Evolutionary conservation across 2,113 vertebrate species (phyloP).

Genomic region (Corythornis madagascariensis): DNA sequence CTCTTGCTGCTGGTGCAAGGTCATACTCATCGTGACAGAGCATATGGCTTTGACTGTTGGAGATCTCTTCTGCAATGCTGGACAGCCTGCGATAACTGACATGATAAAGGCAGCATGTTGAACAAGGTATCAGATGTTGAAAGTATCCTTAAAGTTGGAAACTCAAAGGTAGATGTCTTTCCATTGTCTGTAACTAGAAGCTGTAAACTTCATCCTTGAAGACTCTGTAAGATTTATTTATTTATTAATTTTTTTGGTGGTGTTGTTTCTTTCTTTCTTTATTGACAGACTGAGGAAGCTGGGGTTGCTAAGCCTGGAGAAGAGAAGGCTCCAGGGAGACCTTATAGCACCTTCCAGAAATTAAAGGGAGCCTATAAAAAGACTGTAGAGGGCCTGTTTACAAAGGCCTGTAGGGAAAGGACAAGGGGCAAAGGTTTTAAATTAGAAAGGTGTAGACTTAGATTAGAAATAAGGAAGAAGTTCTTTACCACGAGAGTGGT

Average conservation of each 20-base stretch:
- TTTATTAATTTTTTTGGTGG: background rate
- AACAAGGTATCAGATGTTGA: background rate
- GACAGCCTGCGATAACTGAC: background rate
- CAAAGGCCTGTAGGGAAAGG: too few species aligned
- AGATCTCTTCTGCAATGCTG: background rate
- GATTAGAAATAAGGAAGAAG: too few species aligned
- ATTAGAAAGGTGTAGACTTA: too few species aligned
- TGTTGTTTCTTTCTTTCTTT: background rate
- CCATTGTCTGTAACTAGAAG: background rate
- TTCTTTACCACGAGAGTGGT: too few species aligned
- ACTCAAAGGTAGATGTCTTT: background rate
- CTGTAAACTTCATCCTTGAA: background rate
- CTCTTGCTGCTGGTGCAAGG: background rate
- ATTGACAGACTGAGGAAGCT: too few species aligned
- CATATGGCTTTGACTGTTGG: background rate
- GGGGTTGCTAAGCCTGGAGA: too few species aligned
- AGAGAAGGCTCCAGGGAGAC: too few species aligned
- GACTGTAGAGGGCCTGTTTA: too few species aligned
- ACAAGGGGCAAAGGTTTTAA: too few species aligned
- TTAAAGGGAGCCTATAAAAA: too few species aligned
- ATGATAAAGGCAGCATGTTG: background rate
- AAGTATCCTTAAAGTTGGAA: background rate
- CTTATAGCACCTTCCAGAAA: too few species aligned
- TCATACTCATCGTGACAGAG: background rate
- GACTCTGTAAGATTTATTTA: background rate